phyloP scores from a whole-genome alignment of 1,140 invertebrate genomes.

The Rhynchophorus ferrugineus region DNA sequence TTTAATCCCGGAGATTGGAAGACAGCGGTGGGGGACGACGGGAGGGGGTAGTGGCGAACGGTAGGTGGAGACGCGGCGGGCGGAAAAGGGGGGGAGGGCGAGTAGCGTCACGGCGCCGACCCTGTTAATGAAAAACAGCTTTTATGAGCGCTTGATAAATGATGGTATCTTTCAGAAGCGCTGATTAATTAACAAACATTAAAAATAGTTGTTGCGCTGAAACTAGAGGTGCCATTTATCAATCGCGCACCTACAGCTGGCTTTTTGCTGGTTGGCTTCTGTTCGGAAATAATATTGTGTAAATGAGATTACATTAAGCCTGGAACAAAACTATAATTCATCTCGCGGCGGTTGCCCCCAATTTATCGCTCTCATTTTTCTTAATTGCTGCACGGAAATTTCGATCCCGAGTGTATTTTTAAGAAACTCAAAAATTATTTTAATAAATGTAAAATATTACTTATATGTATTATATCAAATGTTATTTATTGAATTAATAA shows the following conservation, averaged over 20 bases:
- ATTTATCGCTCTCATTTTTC: no score
- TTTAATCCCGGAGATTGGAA: conserved; percentile 15
- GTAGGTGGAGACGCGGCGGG: conserved; percentile 6
- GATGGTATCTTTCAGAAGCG: conserved; percentile 24
- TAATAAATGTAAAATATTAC: no score
- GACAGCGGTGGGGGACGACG: conserved; percentile 3
- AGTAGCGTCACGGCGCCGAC: conserved; percentile 1
- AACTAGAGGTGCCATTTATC: conserved; percentile 21
- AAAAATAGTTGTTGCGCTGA: conserved; percentile 26
- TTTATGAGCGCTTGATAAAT: conserved; percentile 28
- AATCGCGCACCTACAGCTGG: conserved; percentile 13
- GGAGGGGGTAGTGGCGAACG: neutral
- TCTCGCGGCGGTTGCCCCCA: no score
- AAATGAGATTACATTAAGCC: neutral
- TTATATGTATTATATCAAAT: no score
- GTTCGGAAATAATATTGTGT: neutral
- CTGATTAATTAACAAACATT: conserved; percentile 28
- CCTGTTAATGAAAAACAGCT: conserved; percentile 28
- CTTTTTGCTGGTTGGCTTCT: neutral
- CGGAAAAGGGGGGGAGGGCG: neutral
- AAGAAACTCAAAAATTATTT: no score
- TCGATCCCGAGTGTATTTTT: no score
- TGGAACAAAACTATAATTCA: neutral
- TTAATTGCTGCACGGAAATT: no score
- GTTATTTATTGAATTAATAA: no score